These are phyloP conservation scores for Heliconius charithonia DNA, from an alignment of 2,888 invertebrate species.

Conservation along the genomic window DNA sequence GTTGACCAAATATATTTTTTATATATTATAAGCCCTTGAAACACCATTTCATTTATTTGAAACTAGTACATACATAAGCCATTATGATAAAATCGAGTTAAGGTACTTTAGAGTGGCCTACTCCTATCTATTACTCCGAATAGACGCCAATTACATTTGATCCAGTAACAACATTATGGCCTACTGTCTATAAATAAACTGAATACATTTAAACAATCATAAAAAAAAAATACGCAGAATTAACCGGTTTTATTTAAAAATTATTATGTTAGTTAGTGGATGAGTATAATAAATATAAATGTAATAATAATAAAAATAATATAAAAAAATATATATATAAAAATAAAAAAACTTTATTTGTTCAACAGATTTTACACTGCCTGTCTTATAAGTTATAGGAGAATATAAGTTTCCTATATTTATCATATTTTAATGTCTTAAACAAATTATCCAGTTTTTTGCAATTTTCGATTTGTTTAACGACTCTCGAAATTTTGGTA, in stretches of 20 bases:
- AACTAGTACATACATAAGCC: neutral
- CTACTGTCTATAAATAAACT: neutral
- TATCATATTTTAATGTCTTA: no score
- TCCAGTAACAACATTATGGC: neutral
- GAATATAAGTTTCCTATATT: no score
- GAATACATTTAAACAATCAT: neutral
- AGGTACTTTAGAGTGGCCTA: conserved; percentile 12
- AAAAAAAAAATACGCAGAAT: neutral
- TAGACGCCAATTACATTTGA: conserved; percentile 2
- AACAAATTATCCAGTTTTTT: no score
- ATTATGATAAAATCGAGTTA: neutral
- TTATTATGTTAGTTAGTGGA: neutral
- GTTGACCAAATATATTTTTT: no score
- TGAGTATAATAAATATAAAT: no score
- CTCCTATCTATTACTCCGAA: neutral
- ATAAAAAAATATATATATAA: no score
- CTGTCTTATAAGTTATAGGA: no score
- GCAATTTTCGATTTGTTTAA: no score
- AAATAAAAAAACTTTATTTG: no score
- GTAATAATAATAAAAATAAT: no score
- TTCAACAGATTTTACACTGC: no score
- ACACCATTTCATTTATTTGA: neutral
- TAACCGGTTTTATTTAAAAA: neutral
- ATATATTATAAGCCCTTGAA: neutral
- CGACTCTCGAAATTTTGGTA: no score